Evolutionary conservation across 2,113 vertebrate genomes (phyloP).

Genomic region (Macquaria australasica): DNA sequence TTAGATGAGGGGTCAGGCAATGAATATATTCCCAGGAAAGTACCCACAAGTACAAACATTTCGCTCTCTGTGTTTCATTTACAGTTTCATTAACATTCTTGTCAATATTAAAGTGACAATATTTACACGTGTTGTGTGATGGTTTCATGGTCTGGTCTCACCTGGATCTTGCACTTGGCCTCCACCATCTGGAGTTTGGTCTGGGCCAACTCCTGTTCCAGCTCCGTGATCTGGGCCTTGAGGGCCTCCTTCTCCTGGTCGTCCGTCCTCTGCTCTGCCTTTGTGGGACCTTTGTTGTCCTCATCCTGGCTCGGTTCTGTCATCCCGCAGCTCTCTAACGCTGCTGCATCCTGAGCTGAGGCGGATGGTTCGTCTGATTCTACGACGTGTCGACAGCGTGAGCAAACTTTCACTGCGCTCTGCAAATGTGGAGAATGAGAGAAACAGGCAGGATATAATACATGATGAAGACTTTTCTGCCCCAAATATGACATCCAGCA

Average conservation of each 20-base stretch:
- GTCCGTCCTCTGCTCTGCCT: slow-evolving; percentile 24
- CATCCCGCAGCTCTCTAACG: neutral
- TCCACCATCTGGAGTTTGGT: slow-evolving; percentile 96
- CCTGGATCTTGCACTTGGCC: slow-evolving; percentile 96
- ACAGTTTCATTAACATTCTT: no score
- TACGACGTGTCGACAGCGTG: slow-evolving; percentile 86
- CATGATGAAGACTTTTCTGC: neutral
- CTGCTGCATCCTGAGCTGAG: slow-evolving; percentile 11
- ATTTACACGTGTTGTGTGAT: neutral
- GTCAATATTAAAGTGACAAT: no score
- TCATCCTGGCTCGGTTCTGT: neutral
- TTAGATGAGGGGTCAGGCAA: neutral
- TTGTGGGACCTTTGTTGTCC: neutral
- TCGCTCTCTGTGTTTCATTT: neutral
- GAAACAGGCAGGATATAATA: neutral
- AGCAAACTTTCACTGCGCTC: slow-evolving; percentile 89
- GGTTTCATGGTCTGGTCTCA: slow-evolving; percentile 54
- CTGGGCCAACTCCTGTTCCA: slow-evolving; percentile 93
- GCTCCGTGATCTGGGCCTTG: slow-evolving; percentile 88
- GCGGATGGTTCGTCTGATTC: slow-evolving; percentile 80
- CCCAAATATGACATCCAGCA: neutral
- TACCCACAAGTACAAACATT: neutral
- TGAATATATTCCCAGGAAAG: slow-evolving; percentile 4
- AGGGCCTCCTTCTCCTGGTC: slow-evolving; percentile 88
- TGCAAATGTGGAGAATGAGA: slow-evolving; percentile 57